Evolutionary conservation across 2,113 vertebrate genomes (phyloP).

Genomic region (Engraulis encrasicolus): DNA sequence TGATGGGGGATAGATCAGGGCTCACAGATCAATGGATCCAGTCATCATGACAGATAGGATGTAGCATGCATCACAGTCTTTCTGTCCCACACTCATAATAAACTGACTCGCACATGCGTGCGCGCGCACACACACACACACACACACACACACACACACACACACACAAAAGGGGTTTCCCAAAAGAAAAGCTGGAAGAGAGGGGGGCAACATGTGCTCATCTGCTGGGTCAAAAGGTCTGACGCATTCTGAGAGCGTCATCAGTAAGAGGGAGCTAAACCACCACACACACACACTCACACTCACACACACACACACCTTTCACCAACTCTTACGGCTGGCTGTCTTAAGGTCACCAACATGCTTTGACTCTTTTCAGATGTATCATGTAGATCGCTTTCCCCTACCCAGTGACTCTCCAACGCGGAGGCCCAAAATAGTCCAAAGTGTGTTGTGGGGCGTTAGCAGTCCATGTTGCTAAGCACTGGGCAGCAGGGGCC

Average conservation of each 20-base stretch:
- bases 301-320: background rate
- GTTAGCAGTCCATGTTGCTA: background rate
- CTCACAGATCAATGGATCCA: background rate
- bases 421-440: background rate
- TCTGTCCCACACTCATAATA: constrained; percentile 3
- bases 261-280: background rate
- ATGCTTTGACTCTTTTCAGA: background rate
- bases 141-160: constrained; percentile 7
- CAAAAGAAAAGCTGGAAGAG: background rate
- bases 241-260: background rate
- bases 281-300: background rate
- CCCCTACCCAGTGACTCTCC: background rate
- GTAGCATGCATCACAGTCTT: constrained; percentile 43
- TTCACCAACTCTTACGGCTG: background rate
- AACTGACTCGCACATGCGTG: too few relatives aligned
- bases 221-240: background rate
- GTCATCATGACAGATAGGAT: constrained; percentile 39
- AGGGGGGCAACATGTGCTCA: background rate
- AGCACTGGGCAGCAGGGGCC: background rate
- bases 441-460: background rate
- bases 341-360: background rate
- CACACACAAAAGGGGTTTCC: background rate
- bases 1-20: too few relatives aligned
- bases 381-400: background rate
- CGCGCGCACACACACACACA: background rate